phyloP scores from a whole-genome alignment of 1,140 invertebrate genomes.

The Temnothorax curvispinosus region DNA sequence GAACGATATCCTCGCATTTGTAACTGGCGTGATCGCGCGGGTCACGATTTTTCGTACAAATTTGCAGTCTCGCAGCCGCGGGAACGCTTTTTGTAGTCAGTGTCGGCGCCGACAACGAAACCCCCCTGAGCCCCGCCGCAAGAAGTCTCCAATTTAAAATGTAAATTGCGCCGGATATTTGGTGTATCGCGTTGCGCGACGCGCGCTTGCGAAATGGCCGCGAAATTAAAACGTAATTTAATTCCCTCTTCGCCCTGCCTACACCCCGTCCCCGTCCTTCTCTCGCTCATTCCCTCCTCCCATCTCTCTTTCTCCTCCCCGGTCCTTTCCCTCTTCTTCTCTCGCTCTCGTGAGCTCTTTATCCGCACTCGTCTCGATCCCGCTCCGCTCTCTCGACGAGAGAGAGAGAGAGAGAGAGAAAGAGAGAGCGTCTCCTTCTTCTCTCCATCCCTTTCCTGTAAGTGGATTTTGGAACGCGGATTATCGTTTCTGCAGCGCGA shows the following conservation, averaged over 20 bases:
- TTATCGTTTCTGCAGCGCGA: slow-evolving; percentile 53
- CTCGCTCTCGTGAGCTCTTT: slow-evolving; percentile 39
- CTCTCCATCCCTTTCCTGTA: slow-evolving; percentile 58
- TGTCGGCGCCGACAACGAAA: slow-evolving; percentile 41
- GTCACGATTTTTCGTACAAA: slow-evolving; percentile 29
- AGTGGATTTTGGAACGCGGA: slow-evolving; percentile 73
- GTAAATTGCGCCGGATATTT: slow-evolving; percentile 82
- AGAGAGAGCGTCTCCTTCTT: slow-evolving; percentile 8
- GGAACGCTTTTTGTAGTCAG: slow-evolving; percentile 31
- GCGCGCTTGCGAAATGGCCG: slow-evolving; percentile 79
- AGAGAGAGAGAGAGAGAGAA: neutral
- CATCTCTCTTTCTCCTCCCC: slow-evolving; percentile 32
- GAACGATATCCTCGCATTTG: neutral
- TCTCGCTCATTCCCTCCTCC: neutral
- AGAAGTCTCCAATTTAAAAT: slow-evolving; percentile 84
- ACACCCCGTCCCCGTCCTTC: neutral
- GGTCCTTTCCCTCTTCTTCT: slow-evolving; percentile 49
- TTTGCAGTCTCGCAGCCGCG: slow-evolving; percentile 3
- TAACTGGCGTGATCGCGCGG: neutral
- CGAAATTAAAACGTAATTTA: slow-evolving; percentile 85
- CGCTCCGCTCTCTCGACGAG: slow-evolving; percentile 13
- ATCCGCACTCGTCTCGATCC: neutral
- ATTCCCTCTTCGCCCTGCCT: slow-evolving; percentile 70
- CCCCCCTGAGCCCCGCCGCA: slow-evolving; percentile 66
- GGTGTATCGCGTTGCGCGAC: slow-evolving; percentile 76